phyloP scores from a whole-genome alignment of 2,113 vertebrate species.

The Himantopus leucocephalus region DNA sequence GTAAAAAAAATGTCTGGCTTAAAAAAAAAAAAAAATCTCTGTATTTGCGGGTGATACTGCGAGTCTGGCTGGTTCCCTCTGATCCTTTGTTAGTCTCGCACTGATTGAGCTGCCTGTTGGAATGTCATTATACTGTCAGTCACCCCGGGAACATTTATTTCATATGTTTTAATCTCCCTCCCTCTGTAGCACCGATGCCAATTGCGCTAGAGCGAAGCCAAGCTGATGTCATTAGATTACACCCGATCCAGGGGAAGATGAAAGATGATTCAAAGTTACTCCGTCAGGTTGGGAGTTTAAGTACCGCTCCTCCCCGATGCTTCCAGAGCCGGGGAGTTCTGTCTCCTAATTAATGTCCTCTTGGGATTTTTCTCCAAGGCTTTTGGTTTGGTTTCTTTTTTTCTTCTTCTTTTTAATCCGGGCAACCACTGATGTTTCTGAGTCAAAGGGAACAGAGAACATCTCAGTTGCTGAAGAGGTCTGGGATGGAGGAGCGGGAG shows the following conservation, averaged over 20 bases:
- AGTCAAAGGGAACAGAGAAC: neutral
- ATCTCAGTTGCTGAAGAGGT: neutral
- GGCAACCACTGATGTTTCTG: neutral
- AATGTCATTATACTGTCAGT: conserved; percentile 64
- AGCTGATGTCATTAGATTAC: conserved; percentile 49
- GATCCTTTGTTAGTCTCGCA: conserved; percentile 56
- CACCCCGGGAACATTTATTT: conserved; percentile 49
- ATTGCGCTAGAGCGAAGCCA: conserved; percentile 11
- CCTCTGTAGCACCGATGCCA: conserved; percentile 4
- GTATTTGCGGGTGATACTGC: neutral
- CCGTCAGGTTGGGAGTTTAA: neutral
- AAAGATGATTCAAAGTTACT: conserved; percentile 49
- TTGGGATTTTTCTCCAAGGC: neutral
- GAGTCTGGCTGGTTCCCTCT: conserved; percentile 33
- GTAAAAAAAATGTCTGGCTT: neutral
- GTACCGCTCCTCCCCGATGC: neutral
- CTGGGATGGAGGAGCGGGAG: neutral
- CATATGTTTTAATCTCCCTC: conserved; percentile 58
- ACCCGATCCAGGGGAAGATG: conserved; percentile 23
- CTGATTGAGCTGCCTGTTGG: conserved; percentile 54
- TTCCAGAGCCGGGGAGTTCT: conserved; percentile 14
- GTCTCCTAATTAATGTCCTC: neutral
- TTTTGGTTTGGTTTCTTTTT: neutral
- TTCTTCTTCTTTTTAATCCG: neutral
- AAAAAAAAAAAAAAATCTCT: neutral